These are phyloP conservation scores for Anoplius nigerrimus DNA, from an alignment of 2,888 invertebrate genomes.

Conservation along the genomic window DNA sequence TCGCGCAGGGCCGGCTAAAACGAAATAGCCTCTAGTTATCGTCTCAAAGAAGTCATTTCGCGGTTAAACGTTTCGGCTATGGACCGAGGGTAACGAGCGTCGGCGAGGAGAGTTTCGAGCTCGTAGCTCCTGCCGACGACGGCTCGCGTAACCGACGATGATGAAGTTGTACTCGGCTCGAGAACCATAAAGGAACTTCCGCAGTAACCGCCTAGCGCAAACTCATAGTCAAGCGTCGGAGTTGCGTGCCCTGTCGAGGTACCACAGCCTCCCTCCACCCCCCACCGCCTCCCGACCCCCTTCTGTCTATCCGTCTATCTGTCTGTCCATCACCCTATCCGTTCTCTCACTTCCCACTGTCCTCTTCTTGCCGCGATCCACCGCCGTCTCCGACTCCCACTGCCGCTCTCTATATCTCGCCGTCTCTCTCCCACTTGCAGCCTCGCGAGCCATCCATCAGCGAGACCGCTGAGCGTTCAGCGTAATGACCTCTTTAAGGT, in stretches of 20 bases:
- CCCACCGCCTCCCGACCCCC: background rate
- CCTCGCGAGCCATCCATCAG: slow-evolving; percentile 20
- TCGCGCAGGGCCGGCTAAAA: slow-evolving; percentile 26
- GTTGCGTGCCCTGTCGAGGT: slow-evolving; percentile 5
- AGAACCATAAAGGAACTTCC: slow-evolving; percentile 51
- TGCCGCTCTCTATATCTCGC: background rate
- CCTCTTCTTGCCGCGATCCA: background rate
- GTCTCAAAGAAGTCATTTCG: slow-evolving; percentile 42
- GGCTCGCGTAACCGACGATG: slow-evolving; percentile 32
- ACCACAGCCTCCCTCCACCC: background rate
- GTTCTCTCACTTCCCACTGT: background rate
- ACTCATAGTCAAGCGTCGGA: slow-evolving; percentile 34
- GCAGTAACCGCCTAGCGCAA: slow-evolving; percentile 27
- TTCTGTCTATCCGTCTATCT: slow-evolving; percentile 1
- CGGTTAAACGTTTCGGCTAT: slow-evolving; percentile 39
- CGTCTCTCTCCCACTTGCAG: background rate
- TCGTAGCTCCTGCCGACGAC: slow-evolving; percentile 16
- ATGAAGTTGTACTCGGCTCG: slow-evolving; percentile 45
- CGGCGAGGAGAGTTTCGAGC: slow-evolving; percentile 29
- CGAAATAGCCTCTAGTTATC: slow-evolving; percentile 44
- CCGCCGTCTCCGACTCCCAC: background rate
- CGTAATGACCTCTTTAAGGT: slow-evolving; percentile 43
- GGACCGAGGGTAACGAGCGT: slow-evolving; percentile 33
- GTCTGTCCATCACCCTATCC: background rate
- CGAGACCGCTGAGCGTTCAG: slow-evolving; percentile 23